These are phyloP conservation scores for Channa striata DNA, from an alignment of 2,797 vertebrate species.

Conservation along the genomic window DNA sequence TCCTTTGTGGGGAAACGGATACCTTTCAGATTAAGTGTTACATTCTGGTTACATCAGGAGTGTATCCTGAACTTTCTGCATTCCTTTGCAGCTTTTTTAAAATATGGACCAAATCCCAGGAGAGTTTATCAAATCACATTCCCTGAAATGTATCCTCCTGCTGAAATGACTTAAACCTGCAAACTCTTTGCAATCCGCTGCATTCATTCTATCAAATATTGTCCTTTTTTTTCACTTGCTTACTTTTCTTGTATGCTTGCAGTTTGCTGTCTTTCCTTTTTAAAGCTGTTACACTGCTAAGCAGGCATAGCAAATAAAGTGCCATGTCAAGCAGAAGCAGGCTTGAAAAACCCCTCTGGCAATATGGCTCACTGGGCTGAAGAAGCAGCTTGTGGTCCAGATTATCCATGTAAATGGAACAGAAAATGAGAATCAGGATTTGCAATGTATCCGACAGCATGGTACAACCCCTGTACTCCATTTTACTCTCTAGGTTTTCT, in stretches of 20 bases:
- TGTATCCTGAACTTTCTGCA: constrained; percentile 2
- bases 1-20: constrained; percentile 20
- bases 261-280: constrained; percentile 38
- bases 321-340: constrained; percentile 66
- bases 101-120: constrained; percentile 43
- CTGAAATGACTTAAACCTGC: constrained; percentile 7
- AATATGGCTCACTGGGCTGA: constrained; percentile 58
- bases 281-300: constrained; percentile 42
- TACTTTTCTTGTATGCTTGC: constrained; percentile 1
- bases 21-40: constrained; percentile 51
- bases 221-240: not conserved
- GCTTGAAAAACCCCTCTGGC: constrained; percentile 56
- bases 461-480: not conserved
- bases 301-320: constrained; percentile 58
- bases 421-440: constrained; percentile 63
- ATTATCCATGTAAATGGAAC: constrained; percentile 70
- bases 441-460: constrained; percentile 55
- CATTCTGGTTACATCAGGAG: constrained; percentile 55
- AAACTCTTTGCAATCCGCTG: constrained; percentile 15
- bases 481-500: not conserved
- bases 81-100: constrained; percentile 16
- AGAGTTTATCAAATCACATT: constrained; percentile 36
- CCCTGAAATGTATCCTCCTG: constrained; percentile 6
- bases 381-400: constrained; percentile 60
- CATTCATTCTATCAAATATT: not conserved